Base-by-base conservation (phyloP, 1,140 invertebrate genomes). In the Hycleus cichorii region DNA sequence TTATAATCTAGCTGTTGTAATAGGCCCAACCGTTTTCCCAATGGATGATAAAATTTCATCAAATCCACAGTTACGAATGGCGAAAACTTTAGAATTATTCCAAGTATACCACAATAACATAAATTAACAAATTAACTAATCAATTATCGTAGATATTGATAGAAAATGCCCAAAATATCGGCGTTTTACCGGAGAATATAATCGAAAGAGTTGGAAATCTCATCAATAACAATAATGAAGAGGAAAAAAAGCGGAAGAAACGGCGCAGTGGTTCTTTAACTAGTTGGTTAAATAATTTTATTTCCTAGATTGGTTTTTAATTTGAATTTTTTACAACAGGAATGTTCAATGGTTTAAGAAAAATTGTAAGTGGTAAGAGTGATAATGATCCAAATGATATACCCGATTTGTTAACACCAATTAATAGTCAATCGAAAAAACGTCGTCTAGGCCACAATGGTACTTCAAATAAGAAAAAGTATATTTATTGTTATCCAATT, bases 1-100 rank as follows among this genome's bases (percentile, higher is more conserved):
- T 45, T 83, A 83, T 45, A 94, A 93, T 73, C 74, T 93, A 40
- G 85, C 90, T 1, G 86, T 90, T 62, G 84, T 92, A 10, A 74
- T 93, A 69, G 84, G 88, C 3, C 90, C 91, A 9, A 90, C 88
- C 70, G 77, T 94, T 45, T 89, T 93, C 83, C 88, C 88, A n/a
- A 69, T 87, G 6, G 74, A 77, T 71, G 78, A 78, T 71, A 77
- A 74, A 49, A 40, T 66, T 44, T 59, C 49, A 46, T 44, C 52
- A 27, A 69, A 59, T 59, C 62, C 72, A 45, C 68, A 60, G 8
- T 54, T 66, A 8, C 62, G 65, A 55, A 57, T 72, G 18, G 69
- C 59, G 39, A 73, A 70, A 60, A 64, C 64, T 44, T 72, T 68
- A 60, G 69, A 72, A 47, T 60, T 73, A 39, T 65, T 69, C 25